Evolutionary conservation across 1,140 invertebrate species (phyloP).

Genomic region (Zaprionus gabonicus): DNA sequence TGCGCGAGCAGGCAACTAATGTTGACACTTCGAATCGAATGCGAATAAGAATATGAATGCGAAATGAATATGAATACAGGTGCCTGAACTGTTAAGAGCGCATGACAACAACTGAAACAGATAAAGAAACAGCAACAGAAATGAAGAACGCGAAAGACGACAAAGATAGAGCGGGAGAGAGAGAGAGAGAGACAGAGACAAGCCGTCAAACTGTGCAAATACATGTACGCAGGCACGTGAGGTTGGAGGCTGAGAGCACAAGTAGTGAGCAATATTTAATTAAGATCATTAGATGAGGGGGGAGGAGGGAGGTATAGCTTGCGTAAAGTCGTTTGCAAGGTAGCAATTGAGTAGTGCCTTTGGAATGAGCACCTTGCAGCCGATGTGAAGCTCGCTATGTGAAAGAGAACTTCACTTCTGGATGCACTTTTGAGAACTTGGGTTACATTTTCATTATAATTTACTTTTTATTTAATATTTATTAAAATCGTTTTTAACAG

Average conservation of each 20-base stretch:
- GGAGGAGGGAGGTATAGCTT: neutral
- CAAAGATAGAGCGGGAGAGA: conserved; percentile 15
- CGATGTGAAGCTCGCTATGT: neutral
- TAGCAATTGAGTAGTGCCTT: neutral
- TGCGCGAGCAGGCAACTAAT: conserved; percentile 27
- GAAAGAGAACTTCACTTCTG: too few species aligned
- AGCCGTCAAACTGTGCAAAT: conserved; percentile 66
- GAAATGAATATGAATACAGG: neutral
- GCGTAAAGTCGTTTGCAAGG: neutral
- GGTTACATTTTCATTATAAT: neutral
- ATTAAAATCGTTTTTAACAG: too few species aligned
- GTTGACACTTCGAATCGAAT: conserved; percentile 48
- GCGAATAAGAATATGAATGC: conserved; percentile 13
- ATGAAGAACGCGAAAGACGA: neutral
- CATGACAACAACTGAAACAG: conserved; percentile 43
- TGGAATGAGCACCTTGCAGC: neutral
- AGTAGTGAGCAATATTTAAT: conserved; percentile 56
- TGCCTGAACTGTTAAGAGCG: conserved; percentile 20
- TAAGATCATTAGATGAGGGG: conserved; percentile 52
- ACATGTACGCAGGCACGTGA: conserved; percentile 63
- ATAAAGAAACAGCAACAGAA: conserved; percentile 25
- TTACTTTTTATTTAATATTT: neutral
- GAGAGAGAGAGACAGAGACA: conserved; percentile 3
- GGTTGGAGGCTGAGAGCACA: conserved; percentile 42
- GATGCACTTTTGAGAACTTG: too few species aligned